Base-by-base conservation (phyloP, 2,888 invertebrate genomes). In the Deilephila elpenor region DNA sequence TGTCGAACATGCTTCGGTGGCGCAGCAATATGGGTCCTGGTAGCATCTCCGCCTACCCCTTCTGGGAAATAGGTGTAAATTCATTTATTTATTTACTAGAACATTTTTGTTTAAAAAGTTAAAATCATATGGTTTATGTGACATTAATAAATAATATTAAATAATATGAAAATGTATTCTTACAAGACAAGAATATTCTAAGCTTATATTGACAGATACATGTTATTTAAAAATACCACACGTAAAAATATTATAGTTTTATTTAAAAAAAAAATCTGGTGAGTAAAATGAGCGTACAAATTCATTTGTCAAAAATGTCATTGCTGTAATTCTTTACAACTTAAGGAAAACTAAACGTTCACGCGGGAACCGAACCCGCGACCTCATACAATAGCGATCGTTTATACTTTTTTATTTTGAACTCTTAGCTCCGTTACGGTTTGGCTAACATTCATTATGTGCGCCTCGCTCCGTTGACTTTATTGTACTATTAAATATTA, bases 401-500 rank as follows among this genome's bases (percentile, higher is more conserved):
- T 83, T 84, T 85, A 84, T 84, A 85, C 56, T 84, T 84, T 85
- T 87, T 84, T 84, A 83, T 81, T 82, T 84, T 56, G 56, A 80
- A 77, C 76, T 77, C 79, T 83, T 82, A 85, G 84, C 83, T 83
- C 81, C 91, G 92, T 91, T 88, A 88, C 91, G 91, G 86, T 84
- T 86, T 88, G 89, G 80, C 89, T 87, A 80, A 79, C 86, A 80
- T 86, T 89, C 89, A 92, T 92, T 91, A 92, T 89, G 78, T 80
- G 82, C 81, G 89, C 82, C 78, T 81, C 89, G 93, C 86, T 92
- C 87, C 86, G 91, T 79, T 89, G 93, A 80, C 76, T 90, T 87
- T 88, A 88, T 89, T 91, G 89, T 93, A 89, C 92, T 90, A 92
- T 92, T 91, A 90, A 90, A 91, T 90, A 89, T 79, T 82, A 83